phyloP scores from a whole-genome alignment of 2,888 invertebrate genomes.

The Eulithis prunata region DNA sequence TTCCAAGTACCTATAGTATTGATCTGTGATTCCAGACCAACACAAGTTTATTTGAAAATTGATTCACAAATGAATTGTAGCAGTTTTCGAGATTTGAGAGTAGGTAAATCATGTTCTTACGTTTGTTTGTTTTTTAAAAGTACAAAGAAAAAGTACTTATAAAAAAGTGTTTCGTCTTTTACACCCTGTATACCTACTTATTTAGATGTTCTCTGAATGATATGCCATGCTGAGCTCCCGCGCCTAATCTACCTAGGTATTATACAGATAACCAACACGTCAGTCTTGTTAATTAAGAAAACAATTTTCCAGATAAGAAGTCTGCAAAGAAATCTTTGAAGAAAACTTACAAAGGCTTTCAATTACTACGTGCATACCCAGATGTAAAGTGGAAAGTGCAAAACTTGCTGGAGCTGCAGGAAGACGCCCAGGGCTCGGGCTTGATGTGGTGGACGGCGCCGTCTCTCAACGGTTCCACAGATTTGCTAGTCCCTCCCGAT shows the following conservation, averaged over 20 bases:
- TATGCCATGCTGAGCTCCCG: slow-evolving; percentile 31
- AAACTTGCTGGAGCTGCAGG: slow-evolving; percentile 74
- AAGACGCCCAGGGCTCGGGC: slow-evolving; percentile 78
- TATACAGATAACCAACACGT: slow-evolving; percentile 31
- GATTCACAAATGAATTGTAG: too few species aligned
- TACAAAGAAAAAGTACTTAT: too few species aligned
- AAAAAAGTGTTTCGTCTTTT: too few species aligned
- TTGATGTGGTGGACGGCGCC: slow-evolving; percentile 81
- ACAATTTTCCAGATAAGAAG: slow-evolving; percentile 58
- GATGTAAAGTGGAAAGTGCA: slow-evolving; percentile 75
- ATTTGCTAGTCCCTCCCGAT: slow-evolving; percentile 89
- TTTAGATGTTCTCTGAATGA: slow-evolving; percentile 25
- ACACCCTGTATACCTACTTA: slow-evolving; percentile 9
- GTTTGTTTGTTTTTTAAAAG: too few species aligned
- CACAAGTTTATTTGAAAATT: too few species aligned
- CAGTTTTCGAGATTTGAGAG: too few species aligned
- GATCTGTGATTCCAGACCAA: too few species aligned
- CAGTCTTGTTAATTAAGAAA: slow-evolving; percentile 33
- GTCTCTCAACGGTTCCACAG: slow-evolving; percentile 83
- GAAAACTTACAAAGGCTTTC: slow-evolving; percentile 83
- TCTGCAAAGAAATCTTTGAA: slow-evolving; percentile 68
- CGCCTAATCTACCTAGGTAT: slow-evolving; percentile 34
- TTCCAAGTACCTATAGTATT: too few species aligned
- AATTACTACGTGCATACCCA: slow-evolving; percentile 75
- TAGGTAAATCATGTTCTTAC: too few species aligned